phyloP scores from a whole-genome alignment of 30 jellyfish, hydroid and myxozoan genomes.

The Clytia hemisphaerica region DNA sequence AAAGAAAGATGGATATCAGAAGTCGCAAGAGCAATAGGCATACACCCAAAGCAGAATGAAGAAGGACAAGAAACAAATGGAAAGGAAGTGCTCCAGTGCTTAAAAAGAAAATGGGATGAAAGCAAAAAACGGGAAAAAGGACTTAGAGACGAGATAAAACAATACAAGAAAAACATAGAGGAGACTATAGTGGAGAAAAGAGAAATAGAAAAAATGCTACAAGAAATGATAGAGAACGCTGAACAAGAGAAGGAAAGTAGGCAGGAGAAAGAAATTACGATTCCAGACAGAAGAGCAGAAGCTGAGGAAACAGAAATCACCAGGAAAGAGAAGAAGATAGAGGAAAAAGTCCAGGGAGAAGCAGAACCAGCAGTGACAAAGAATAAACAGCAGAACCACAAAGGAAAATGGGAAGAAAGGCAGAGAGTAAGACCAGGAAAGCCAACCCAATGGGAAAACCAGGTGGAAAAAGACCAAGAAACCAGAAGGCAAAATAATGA shows the following conservation, averaged over 20 bases:
- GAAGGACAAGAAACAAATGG: too few species aligned
- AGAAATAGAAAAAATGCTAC: background rate
- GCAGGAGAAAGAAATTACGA: background rate
- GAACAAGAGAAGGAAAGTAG: background rate
- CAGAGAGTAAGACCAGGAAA: too few species aligned
- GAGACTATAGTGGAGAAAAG: background rate
- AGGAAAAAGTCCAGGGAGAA: background rate
- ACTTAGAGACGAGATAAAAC: background rate
- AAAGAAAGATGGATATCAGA: conserved; percentile 4
- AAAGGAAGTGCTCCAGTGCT: background rate
- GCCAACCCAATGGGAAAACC: too few species aligned
- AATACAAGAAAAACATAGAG: background rate
- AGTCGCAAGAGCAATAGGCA: background rate
- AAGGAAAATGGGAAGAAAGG: too few species aligned
- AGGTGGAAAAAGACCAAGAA: too few species aligned
- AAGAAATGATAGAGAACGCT: background rate
- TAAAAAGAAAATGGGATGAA: background rate
- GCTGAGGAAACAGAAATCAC: background rate
- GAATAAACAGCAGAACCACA: too few species aligned
- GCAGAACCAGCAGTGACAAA: background rate
- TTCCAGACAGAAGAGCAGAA: background rate
- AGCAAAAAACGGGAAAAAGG: background rate
- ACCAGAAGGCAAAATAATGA: too few species aligned
- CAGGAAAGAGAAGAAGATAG: background rate
- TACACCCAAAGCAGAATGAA: background rate